Conservation (phyloP, 2,113 vertebrate species). For the Nibea coibor region DNA sequence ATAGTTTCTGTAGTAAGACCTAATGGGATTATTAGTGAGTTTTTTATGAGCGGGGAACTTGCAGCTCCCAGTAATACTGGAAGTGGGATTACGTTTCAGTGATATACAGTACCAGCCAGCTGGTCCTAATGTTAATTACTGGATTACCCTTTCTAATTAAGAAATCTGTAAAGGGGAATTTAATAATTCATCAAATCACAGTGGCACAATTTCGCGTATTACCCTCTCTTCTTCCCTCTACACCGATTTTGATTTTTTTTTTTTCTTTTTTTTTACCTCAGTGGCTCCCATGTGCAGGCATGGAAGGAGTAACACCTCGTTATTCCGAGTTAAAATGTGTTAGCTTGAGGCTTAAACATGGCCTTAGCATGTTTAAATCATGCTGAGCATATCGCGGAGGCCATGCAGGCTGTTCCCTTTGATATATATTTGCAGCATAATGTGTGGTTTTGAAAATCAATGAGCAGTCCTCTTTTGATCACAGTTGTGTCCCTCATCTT, state of each 20-base stretch:
- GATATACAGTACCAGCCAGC: conserved; percentile 66
- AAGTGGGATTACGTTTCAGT: conserved; percentile 68
- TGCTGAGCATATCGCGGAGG: conserved; percentile 69
- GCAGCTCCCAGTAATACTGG: conserved; percentile 48
- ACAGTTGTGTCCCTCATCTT: conserved; percentile 61
- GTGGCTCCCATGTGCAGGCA: conserved; percentile 9
- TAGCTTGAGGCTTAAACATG: conserved; percentile 72
- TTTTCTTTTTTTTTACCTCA: conserved; percentile 21
- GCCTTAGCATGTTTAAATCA: conserved; percentile 73
- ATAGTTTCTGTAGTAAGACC: conserved; percentile 75
- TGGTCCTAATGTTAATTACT: conserved; percentile 77
- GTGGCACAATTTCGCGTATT: conserved; percentile 40
- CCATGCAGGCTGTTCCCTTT: conserved; percentile 68
- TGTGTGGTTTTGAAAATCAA: conserved; percentile 79
- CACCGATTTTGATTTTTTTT: conserved; percentile 23
- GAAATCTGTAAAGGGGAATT: conserved; percentile 69
- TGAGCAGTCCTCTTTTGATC: conserved; percentile 74
- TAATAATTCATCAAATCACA: conserved; percentile 73
- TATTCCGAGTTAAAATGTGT: conserved; percentile 65
- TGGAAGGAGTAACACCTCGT: conserved; percentile 43
- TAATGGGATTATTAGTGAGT: conserved; percentile 83
- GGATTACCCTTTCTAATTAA: conserved; percentile 82
- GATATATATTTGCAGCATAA: conserved; percentile 74
- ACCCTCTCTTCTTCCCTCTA: conserved; percentile 15
- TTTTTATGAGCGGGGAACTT: conserved; percentile 62